Base-by-base conservation (phyloP, 23 tunicate species). In the Phallusia fumigata region DNA sequence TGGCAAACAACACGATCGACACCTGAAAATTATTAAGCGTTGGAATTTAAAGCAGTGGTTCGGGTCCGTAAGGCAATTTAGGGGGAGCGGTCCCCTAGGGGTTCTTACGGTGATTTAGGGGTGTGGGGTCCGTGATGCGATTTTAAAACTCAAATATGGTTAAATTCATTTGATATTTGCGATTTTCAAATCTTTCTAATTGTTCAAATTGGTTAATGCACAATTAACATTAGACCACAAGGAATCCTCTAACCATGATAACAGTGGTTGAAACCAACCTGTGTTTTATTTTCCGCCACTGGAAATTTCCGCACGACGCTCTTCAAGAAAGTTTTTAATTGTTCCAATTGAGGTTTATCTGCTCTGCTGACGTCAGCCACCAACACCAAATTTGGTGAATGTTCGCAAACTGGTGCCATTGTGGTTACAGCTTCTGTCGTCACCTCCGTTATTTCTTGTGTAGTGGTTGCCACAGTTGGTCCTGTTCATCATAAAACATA, bases 261-360 rank as follows among this genome's bases (percentile, higher is more conserved):
- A n/a, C n/a, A n/a, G n/a, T n/a, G n/a, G n/a, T n/a, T n/a, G n/a
- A 51, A 51, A 51, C 58, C 58, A 51, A 58, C 69, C 69, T 58
- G 11, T 58, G 69, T 58, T 24, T 58, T 13, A 16, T 58, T 58
- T 8, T 58, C 28, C 16, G 8, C 15, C 11, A 58, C 69, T 6
- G 2, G 11, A 16, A 58, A 58, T 16, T 58, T 58, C 15, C 28
- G 26, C 69, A 58, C 69, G 28, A 58, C 28, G 13, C 69, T 8
- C 16, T 58, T 58, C 69, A 58, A 24, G 28, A 58, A 58, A 2
- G 11, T 58, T 24, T 58, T 58, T 16, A 58, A 1, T 58, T 58
- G 15, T 58, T 58, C 69, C 3, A 58, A 24, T 8, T 58, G 3
- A 16, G 69, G 5, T 18, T 15, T 8, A 16, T 58, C 13, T 1